Percentiles rank a stretch among this genome's conserved stretches.
Conservation (phyloP, 2,113 vertebrate genomes). For the Bujurquina vittata region DNA sequence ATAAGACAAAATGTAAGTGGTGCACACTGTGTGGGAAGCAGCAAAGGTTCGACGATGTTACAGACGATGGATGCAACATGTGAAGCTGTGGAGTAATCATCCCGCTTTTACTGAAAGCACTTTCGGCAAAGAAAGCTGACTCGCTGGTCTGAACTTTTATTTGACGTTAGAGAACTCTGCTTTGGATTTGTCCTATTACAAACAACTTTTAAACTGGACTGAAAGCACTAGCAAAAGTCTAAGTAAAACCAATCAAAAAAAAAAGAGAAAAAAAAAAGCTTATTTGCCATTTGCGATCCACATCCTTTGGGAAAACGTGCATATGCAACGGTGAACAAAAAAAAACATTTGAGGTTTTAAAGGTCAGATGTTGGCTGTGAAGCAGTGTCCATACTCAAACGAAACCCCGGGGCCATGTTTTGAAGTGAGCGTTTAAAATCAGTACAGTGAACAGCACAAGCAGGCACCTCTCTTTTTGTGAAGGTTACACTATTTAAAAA, state of each 20-base stretch:
- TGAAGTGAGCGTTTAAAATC: constrained; percentile 69
- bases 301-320: constrained; percentile 62
- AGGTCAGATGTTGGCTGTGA: constrained; percentile 75
- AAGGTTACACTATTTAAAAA: constrained; percentile 74
- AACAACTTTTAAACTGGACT: constrained; percentile 15
- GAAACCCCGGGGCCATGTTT: constrained; percentile 63
- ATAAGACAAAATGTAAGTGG: background rate
- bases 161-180: background rate
- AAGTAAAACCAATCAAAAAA: constrained; percentile 36
- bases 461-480: constrained; percentile 61
- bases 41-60: background rate
- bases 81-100: background rate
- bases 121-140: background rate
- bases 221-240: constrained; percentile 9
- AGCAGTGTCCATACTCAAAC: constrained; percentile 64
- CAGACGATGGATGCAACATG: background rate
- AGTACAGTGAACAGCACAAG: constrained; percentile 67
- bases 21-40: constrained; percentile 25
- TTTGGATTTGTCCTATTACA: constrained; percentile 27
- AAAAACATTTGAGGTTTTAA: constrained; percentile 62
- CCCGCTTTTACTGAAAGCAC: background rate
- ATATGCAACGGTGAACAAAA: constrained; percentile 49
- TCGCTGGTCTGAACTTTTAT: background rate
- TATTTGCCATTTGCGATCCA: constrained; percentile 54
- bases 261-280: too few relatives aligned